Percentiles rank a stretch among this genome's conserved stretches.
These are phyloP conservation scores for Centropyge bicolor DNA, from an alignment of 2,797 vertebrate genomes.

Conservation along the genomic window DNA sequence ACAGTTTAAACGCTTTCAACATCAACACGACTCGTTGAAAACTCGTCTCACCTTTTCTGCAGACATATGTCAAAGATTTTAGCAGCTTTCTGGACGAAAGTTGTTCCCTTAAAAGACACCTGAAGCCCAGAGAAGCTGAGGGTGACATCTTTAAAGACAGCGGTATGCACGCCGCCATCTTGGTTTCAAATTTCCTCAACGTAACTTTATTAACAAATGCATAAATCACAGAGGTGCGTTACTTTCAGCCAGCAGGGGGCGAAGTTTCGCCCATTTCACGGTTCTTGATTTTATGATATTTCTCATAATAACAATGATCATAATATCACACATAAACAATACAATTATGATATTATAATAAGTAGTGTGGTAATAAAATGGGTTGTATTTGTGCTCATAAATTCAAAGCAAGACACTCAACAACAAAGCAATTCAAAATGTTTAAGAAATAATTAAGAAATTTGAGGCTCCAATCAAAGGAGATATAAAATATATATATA, in stretches of 20 bases:
- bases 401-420: background rate
- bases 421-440: background rate
- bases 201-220: conserved; percentile 82
- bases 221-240: background rate
- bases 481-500: too few species aligned
- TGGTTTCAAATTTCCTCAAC: conserved; percentile 64
- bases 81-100: conserved; percentile 43
- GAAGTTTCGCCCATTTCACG: background rate
- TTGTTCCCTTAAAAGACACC: conserved; percentile 59
- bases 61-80: conserved; percentile 43
- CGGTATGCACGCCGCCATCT: conserved; percentile 90
- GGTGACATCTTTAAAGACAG: conserved; percentile 83
- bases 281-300: background rate
- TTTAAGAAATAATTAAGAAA: background rate
- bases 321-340: background rate
- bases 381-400: background rate
- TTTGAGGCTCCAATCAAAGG: too few species aligned
- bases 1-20: conserved; percentile 6
- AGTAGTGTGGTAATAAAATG: background rate
- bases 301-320: background rate
- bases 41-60: conserved; percentile 76
- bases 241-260: conserved; percentile 46
- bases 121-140: conserved; percentile 68
- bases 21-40: conserved; percentile 22
- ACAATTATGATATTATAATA: background rate